Evolutionary conservation across 2,888 invertebrate species (phyloP).

Genomic region (Celastrina argiolus): DNA sequence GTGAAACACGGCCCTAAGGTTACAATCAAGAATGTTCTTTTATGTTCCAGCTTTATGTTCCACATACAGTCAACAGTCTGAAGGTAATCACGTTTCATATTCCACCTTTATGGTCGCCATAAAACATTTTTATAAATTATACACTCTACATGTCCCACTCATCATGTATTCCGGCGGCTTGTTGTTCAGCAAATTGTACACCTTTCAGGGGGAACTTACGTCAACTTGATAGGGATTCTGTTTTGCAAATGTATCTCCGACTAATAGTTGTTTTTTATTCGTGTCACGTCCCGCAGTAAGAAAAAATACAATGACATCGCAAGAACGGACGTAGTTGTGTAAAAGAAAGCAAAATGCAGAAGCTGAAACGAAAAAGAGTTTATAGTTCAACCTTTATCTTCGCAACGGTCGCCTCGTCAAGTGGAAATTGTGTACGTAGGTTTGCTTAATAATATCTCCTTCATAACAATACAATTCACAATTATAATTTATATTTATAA

Average conservation of each 20-base stretch:
- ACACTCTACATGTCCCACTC: constrained; percentile 10
- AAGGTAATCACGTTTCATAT: background rate
- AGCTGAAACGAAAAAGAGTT: background rate
- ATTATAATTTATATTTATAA: too few species aligned
- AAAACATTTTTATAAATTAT: constrained; percentile 13
- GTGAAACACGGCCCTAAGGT: too few species aligned
- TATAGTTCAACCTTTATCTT: background rate
- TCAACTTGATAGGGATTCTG: constrained; percentile 28
- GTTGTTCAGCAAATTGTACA: constrained; percentile 20
- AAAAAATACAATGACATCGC: constrained; percentile 63
- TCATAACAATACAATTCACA: too few species aligned
- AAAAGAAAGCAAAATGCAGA: constrained; percentile 42
- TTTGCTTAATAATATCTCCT: background rate
- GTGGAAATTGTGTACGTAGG: background rate
- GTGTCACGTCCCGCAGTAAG: constrained; percentile 59
- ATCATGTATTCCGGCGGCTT: constrained; percentile 16
- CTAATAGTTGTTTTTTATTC: constrained; percentile 44
- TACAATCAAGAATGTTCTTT: too few species aligned
- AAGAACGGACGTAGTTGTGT: constrained; percentile 53
- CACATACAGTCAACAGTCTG: background rate
- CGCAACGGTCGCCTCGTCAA: background rate
- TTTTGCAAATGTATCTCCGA: constrained; percentile 35
- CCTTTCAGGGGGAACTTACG: constrained; percentile 17
- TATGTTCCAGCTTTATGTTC: too few species aligned
- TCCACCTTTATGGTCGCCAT: background rate